Conservation (phyloP, 2,113 vertebrate species). For the Nothocercus julius region DNA sequence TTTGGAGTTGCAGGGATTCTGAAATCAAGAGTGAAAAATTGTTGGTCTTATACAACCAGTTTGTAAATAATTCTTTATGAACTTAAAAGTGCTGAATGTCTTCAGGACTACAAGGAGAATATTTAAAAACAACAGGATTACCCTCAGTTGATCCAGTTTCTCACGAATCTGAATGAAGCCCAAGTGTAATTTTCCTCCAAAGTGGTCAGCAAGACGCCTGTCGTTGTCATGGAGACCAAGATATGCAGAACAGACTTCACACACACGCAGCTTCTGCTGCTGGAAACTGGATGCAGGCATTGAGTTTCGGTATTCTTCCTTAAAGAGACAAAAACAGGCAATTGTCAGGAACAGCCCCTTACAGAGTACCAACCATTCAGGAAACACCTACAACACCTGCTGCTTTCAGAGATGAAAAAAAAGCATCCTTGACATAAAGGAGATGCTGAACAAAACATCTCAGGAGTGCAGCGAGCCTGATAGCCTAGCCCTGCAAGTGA, state of each 20-base stretch:
- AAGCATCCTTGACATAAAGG: neutral
- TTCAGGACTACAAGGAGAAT: neutral
- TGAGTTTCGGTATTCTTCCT: slow-evolving; percentile 99
- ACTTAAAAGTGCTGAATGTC: neutral
- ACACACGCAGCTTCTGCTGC: slow-evolving; percentile 97
- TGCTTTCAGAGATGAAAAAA: neutral
- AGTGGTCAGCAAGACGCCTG: slow-evolving; percentile 97
- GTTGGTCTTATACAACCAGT: neutral
- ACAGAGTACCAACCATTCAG: neutral
- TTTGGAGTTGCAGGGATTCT: neutral
- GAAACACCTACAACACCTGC: neutral
- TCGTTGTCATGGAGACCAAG: slow-evolving; percentile 98
- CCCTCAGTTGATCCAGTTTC: slow-evolving; percentile 95
- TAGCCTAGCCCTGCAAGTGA: neutral
- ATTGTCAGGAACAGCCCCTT: neutral
- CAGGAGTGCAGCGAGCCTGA: neutral
- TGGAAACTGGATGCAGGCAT: slow-evolving; percentile 99
- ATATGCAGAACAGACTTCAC: slow-evolving; percentile 97
- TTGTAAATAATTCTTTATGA: neutral
- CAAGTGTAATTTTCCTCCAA: slow-evolving; percentile 96
- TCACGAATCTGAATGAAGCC: slow-evolving; percentile 99
- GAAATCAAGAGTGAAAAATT: neutral
- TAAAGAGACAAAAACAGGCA: neutral
- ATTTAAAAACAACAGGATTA: slow-evolving; percentile 61
- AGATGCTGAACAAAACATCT: neutral